phyloP scores from a whole-genome alignment of 2,113 vertebrate genomes.

The Potamarius usumacintae region DNA sequence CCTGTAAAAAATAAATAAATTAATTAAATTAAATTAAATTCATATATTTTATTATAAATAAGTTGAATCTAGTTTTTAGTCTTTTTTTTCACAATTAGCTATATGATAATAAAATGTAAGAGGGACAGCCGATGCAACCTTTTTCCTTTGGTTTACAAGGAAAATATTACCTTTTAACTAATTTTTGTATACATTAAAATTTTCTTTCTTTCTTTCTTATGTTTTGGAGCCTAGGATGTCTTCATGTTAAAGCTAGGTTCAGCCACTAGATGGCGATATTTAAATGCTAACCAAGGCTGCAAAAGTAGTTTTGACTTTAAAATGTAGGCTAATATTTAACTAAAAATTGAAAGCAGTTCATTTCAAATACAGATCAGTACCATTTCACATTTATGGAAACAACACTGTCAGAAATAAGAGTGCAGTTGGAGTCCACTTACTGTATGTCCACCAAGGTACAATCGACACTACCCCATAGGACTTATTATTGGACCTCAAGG shows the following conservation, averaged over 20 bases:
- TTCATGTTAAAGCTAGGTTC: background rate
- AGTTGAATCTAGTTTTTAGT: background rate
- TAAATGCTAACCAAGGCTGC: background rate
- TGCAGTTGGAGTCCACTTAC: too few species aligned
- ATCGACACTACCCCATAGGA: too few species aligned
- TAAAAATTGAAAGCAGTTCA: background rate
- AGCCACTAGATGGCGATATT: slow-evolving; percentile 41
- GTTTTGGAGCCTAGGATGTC: too few species aligned
- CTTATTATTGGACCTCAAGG: too few species aligned
- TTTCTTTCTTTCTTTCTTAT: background rate
- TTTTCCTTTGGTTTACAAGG: background rate
- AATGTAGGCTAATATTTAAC: background rate
- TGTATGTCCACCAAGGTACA: too few species aligned
- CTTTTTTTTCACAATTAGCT: background rate
- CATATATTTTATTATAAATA: background rate
- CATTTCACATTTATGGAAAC: background rate
- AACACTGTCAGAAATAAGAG: too few species aligned
- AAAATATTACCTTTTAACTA: background rate
- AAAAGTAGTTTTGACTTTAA: background rate
- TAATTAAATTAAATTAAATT: too few species aligned
- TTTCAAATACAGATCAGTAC: background rate
- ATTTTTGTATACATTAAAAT: background rate
- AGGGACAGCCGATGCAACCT: background rate
- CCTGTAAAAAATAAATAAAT: too few species aligned
- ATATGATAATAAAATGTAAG: background rate